phyloP scores from a whole-genome alignment of 2,888 invertebrate genomes.

The Rugalucina vietnamica region DNA sequence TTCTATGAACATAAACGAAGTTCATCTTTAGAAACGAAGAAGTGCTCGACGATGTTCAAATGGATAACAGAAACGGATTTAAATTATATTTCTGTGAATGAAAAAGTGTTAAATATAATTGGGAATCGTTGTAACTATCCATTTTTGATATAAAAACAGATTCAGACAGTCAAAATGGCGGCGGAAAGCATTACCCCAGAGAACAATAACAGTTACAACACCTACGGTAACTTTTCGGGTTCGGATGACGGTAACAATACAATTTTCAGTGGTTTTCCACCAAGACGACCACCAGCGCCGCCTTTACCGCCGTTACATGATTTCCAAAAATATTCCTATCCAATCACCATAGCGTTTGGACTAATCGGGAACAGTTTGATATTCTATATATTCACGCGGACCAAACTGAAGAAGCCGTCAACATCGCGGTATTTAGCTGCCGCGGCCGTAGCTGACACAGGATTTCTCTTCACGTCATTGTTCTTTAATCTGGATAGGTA shows the following conservation, averaged over 20 bases:
- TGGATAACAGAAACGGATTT: too few species aligned
- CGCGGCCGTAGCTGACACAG: conserved; percentile 90
- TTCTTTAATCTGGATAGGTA: conserved; percentile 48
- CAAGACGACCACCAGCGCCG: neutral
- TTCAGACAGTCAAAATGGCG: neutral
- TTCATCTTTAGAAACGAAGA: too few species aligned
- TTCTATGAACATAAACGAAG: too few species aligned
- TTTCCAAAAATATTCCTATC: conserved; percentile 87
- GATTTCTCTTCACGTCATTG: conserved; percentile 89
- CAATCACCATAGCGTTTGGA: conserved; percentile 89
- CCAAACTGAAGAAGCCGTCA: conserved; percentile 90
- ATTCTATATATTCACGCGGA: conserved; percentile 89
- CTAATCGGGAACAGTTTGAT: conserved; percentile 91
- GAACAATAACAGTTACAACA: too few species aligned
- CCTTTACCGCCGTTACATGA: conserved; percentile 20
- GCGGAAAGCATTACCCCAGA: neutral
- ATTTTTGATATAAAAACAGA: too few species aligned
- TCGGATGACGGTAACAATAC: neutral
- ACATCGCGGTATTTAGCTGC: conserved; percentile 92
- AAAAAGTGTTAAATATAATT: too few species aligned
- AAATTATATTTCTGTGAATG: too few species aligned
- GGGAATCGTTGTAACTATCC: too few species aligned
- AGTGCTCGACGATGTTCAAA: too few species aligned
- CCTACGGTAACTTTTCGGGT: too few species aligned
- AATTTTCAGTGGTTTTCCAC: neutral